Conservation (phyloP, 2,797 vertebrate genomes). For the Squalus acanthias region DNA sequence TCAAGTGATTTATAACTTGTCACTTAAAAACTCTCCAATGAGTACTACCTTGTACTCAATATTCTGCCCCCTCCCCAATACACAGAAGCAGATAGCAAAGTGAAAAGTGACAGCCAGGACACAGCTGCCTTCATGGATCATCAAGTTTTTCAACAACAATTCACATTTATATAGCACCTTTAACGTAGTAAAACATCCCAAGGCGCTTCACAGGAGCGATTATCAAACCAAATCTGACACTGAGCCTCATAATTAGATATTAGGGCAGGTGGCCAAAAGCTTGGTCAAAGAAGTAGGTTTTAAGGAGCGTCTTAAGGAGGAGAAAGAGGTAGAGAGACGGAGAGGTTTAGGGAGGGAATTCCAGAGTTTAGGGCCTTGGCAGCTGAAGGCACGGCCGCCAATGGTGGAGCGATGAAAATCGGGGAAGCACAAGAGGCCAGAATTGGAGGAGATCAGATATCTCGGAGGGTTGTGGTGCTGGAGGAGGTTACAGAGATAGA, state of each 20-base stretch:
- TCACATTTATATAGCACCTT: background rate
- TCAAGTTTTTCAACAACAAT: background rate
- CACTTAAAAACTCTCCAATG: background rate
- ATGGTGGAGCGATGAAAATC: background rate
- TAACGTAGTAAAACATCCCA: background rate
- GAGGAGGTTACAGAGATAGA: background rate
- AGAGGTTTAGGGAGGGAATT: background rate
- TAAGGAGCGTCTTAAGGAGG: background rate
- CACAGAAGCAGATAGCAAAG: background rate
- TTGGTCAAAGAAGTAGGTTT: background rate
- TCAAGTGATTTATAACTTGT: background rate
- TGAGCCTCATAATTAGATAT: background rate
- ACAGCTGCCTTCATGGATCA: background rate
- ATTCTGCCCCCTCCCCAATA: background rate
- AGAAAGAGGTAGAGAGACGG: too few relatives aligned
- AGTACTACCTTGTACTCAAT: background rate
- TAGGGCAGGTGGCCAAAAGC: background rate
- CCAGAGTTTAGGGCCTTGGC: too few relatives aligned
- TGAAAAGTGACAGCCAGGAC: background rate
- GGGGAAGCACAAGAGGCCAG: background rate
- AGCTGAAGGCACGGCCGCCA: background rate
- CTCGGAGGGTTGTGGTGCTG: background rate
- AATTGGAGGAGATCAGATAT: background rate
- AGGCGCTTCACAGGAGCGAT: background rate
- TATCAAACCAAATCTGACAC: background rate